Conservation (phyloP, 2,113 vertebrate genomes). For the Strigops habroptila region DNA sequence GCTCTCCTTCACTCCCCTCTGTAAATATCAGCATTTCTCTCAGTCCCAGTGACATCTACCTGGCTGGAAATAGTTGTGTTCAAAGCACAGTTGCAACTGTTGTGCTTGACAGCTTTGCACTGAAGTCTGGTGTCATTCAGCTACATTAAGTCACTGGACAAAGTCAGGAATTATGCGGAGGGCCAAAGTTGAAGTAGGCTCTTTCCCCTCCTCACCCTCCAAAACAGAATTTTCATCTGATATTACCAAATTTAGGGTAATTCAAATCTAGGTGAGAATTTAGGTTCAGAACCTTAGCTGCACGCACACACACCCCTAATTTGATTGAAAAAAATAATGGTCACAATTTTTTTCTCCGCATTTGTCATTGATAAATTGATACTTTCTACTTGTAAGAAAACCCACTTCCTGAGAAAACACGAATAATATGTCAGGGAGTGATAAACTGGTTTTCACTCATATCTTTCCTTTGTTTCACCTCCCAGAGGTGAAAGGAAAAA, state of each 20-base stretch:
- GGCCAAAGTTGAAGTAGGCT: neutral
- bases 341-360: accelerated
- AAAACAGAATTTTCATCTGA: neutral
- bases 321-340: neutral
- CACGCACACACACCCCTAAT: neutral
- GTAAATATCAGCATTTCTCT: neutral
- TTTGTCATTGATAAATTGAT: neutral
- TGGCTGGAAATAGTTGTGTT: neutral
- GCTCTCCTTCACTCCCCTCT: neutral
- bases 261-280: neutral
- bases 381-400: neutral
- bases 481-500: neutral
- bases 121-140: neutral
- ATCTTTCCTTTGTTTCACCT: neutral
- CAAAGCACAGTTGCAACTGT: neutral
- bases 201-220: neutral
- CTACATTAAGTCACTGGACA: neutral
- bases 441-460: neutral
- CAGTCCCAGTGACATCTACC: neutral
- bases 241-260: neutral
- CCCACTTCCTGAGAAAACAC: neutral
- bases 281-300: neutral
- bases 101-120: neutral
- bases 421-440: accelerated
- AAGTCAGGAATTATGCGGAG: neutral